phyloP scores from a whole-genome alignment of 2,888 invertebrate species.

The Crioceris asparagi region DNA sequence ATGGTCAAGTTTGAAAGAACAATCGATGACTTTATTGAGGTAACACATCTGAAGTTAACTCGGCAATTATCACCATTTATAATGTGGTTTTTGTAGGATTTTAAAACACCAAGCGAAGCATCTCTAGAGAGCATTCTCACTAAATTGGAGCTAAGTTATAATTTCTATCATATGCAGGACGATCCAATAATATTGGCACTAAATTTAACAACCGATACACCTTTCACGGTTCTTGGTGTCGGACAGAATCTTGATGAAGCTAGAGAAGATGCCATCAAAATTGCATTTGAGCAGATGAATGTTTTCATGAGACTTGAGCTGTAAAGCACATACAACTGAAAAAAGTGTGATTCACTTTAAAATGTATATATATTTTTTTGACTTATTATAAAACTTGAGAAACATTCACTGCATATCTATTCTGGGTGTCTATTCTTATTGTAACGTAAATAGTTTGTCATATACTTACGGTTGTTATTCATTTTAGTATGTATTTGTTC shows the following conservation, averaged over 20 bases:
- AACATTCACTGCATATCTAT: too few relatives aligned
- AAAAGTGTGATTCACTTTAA: too few relatives aligned
- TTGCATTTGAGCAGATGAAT: constrained; percentile 18
- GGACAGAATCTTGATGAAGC: constrained; percentile 16
- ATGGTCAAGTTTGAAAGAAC: constrained; percentile 22
- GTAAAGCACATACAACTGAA: too few relatives aligned
- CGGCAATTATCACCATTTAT: not conserved
- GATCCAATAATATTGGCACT: constrained; percentile 19
- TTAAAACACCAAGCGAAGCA: constrained; percentile 19
- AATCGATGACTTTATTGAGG: constrained; percentile 22
- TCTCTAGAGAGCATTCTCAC: constrained; percentile 21
- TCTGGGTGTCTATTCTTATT: too few relatives aligned
- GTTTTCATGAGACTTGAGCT: constrained; percentile 16
- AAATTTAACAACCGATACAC: constrained; percentile 25
- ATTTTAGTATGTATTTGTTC: too few relatives aligned
- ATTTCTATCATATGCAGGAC: constrained; percentile 20
- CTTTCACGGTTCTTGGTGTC: constrained; percentile 20
- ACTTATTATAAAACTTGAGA: too few relatives aligned
- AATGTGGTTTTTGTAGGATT: constrained; percentile 21
- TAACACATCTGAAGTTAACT: constrained; percentile 11
- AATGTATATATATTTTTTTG: too few relatives aligned
- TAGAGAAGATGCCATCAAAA: constrained; percentile 11
- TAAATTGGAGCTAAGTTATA: constrained; percentile 22
- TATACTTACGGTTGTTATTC: too few relatives aligned
- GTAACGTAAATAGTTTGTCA: too few relatives aligned